Evolutionary conservation across 2,888 invertebrate species (phyloP).

Genomic region (Drosophila rellima): DNA sequence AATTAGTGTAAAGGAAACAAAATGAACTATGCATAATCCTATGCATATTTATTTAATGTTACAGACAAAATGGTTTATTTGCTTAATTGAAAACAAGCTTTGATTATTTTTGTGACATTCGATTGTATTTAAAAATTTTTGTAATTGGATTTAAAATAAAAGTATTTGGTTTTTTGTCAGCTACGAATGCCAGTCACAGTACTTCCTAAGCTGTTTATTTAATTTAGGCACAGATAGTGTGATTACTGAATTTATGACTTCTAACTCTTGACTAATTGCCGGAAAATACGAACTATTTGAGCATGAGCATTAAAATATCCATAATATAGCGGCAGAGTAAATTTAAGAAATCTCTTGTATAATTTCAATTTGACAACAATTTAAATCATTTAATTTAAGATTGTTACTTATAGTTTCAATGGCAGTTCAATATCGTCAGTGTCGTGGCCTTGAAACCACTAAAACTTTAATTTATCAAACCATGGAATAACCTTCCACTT

Average conservation of each 20-base stretch:
- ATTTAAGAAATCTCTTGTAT: neutral
- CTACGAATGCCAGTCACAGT: neutral
- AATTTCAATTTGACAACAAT: neutral
- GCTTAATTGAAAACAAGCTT: neutral
- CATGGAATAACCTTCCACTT: slow-evolving; percentile 7
- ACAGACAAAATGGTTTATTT: neutral
- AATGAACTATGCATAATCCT: neutral
- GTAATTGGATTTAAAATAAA: slow-evolving; percentile 4
- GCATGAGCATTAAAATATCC: no score
- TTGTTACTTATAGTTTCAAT: slow-evolving; percentile 32
- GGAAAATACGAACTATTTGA: neutral
- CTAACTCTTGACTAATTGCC: neutral
- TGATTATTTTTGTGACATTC: neutral
- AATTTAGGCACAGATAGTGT: neutral
- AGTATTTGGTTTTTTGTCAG: neutral
- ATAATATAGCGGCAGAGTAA: no score
- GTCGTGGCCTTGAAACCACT: slow-evolving; percentile 46
- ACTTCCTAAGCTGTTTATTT: neutral
- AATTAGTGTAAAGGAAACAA: neutral
- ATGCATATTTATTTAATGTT: neutral
- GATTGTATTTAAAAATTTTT: neutral
- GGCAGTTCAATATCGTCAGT: slow-evolving; percentile 33
- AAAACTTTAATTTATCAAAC: slow-evolving; percentile 29
- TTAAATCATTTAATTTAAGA: slow-evolving; percentile 37
- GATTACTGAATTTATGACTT: neutral